These are phyloP conservation scores for Strigamia crassipes DNA, from an alignment of 2,888 invertebrate species.

Conservation along the genomic window DNA sequence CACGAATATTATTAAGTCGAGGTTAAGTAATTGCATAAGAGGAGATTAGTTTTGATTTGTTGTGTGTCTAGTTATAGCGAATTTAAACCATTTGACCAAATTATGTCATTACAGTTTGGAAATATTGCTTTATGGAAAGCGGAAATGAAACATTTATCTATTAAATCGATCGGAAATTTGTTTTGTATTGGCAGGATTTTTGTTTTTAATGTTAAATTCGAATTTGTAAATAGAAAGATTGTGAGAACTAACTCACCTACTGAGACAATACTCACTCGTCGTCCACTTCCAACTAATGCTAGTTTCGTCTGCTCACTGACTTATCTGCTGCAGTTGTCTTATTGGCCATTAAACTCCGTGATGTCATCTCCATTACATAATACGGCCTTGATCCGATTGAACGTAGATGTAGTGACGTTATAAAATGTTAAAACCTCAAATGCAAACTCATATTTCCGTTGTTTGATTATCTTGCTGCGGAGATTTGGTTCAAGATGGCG, in stretches of 20 bases:
- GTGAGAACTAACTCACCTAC: neutral
- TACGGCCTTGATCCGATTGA: neutral
- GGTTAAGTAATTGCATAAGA: neutral
- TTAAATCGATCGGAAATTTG: neutral
- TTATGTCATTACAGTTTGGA: neutral
- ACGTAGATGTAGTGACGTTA: neutral
- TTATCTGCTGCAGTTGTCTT: neutral
- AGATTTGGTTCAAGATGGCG: neutral
- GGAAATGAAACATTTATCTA: neutral
- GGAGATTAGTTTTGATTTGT: neutral
- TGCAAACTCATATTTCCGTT: neutral
- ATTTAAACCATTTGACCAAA: too few species aligned
- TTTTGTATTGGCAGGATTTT: neutral
- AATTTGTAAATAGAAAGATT: neutral
- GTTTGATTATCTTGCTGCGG: neutral
- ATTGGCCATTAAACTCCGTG: neutral
- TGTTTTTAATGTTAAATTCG: neutral
- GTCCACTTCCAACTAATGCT: neutral
- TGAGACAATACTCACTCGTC: neutral
- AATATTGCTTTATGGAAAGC: neutral
- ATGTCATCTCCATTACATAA: neutral
- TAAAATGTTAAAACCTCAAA: neutral
- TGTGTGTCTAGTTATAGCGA: neutral
- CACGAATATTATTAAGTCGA: neutral
- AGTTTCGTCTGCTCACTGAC: neutral